phyloP scores from a whole-genome alignment of 2,113 vertebrate genomes.

The Pogona vitticeps region DNA sequence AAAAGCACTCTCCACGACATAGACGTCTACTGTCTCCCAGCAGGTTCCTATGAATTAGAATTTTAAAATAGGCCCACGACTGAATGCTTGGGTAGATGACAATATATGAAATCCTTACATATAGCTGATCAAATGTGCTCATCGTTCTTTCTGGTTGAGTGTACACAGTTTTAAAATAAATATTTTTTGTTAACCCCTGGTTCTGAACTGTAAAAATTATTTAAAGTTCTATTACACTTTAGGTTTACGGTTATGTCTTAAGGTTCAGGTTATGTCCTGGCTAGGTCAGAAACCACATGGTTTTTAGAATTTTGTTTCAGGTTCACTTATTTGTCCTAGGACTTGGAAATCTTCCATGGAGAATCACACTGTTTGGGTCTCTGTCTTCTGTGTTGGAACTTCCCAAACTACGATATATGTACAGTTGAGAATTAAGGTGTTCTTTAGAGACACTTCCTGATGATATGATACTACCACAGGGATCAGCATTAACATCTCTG shows the following conservation, averaged over 20 bases:
- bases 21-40: background rate
- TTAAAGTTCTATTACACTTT: background rate
- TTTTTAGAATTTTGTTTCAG: background rate
- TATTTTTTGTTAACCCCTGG: background rate
- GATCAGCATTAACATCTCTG: slow-evolving; percentile 78
- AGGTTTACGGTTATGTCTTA: background rate
- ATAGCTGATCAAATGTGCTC: background rate
- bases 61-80: background rate
- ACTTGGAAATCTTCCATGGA: background rate
- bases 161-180: background rate
- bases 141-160: background rate
- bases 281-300: background rate
- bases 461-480: background rate
- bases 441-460: background rate
- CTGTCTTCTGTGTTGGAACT: background rate
- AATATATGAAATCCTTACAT: background rate
- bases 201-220: background rate
- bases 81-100: background rate
- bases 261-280: background rate
- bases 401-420: background rate
- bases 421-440: background rate
- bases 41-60: background rate
- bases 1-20: background rate
- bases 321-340: background rate
- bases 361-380: background rate